Percentiles rank a stretch among this genome's conserved stretches.
These are phyloP conservation scores for Anableps anableps DNA, from an alignment of 2,797 vertebrate species.

Conservation along the genomic window DNA sequence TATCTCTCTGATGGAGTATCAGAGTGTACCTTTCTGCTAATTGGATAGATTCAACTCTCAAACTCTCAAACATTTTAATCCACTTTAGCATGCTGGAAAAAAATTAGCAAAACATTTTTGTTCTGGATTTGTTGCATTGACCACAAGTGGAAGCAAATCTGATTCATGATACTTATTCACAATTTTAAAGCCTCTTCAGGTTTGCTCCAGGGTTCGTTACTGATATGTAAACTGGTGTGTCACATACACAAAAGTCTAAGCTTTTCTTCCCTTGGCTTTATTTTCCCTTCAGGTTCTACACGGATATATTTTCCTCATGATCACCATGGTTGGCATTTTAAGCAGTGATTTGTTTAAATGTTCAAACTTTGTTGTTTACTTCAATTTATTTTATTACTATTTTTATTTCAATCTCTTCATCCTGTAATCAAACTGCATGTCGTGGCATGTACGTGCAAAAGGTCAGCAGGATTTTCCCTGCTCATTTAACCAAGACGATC, in stretches of 20 bases:
- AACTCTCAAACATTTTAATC: not conserved
- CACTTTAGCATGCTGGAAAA: too few relatives aligned
- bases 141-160: not conserved
- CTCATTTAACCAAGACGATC: not conserved
- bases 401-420: not conserved
- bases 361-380: not conserved
- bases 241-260: not conserved
- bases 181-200: not conserved
- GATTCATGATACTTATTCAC: not conserved
- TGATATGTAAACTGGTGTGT: not conserved
- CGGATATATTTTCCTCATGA: not conserved
- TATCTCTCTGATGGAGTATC: not conserved
- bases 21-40: not conserved
- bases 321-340: not conserved
- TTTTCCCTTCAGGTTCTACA: not conserved
- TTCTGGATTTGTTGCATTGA: not conserved
- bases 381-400: too few relatives aligned
- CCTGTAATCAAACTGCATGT: not conserved
- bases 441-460: not conserved
- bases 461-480: not conserved
- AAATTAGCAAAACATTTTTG: not conserved
- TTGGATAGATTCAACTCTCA: not conserved
- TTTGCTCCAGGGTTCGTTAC: not conserved
- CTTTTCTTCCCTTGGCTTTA: not conserved
- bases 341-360: not conserved